These are phyloP conservation scores for Neogale vison DNA, from an alignment of 2,113 vertebrate species.

Conservation along the genomic window DNA sequence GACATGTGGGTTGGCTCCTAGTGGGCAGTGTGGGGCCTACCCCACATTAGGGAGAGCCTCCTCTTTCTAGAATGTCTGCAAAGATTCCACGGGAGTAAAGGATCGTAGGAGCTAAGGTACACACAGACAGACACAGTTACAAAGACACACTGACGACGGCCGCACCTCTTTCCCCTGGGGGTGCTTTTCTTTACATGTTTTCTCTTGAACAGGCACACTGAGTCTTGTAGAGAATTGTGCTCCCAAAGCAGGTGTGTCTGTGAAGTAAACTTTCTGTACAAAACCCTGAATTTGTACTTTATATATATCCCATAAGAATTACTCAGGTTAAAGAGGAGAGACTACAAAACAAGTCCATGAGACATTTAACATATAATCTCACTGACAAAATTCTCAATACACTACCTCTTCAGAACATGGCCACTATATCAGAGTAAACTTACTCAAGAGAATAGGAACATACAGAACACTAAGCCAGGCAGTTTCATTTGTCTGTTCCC, in stretches of 20 bases:
- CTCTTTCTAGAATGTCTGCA: neutral
- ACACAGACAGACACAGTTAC: neutral
- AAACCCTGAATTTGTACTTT: slow-evolving; percentile 29
- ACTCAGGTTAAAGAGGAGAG: neutral
- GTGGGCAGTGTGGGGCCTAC: neutral
- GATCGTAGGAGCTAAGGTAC: neutral
- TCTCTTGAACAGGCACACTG: neutral
- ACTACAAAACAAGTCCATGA: neutral
- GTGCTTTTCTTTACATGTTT: neutral
- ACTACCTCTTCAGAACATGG: neutral
- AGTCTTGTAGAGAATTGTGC: neutral
- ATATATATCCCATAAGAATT: neutral
- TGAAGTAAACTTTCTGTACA: neutral
- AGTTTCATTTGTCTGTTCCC: neutral
- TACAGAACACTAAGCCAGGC: neutral
- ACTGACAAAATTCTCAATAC: slow-evolving; percentile 20
- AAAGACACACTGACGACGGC: neutral
- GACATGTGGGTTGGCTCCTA: neutral
- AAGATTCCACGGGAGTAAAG: neutral
- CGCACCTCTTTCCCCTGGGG: neutral
- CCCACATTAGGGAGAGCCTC: neutral
- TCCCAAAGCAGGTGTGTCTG: neutral
- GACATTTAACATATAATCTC: neutral
- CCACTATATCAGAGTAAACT: neutral
- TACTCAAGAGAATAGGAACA: neutral